Base-by-base conservation (phyloP, 2,888 invertebrate species). In the Meghimatium bilineatum region DNA sequence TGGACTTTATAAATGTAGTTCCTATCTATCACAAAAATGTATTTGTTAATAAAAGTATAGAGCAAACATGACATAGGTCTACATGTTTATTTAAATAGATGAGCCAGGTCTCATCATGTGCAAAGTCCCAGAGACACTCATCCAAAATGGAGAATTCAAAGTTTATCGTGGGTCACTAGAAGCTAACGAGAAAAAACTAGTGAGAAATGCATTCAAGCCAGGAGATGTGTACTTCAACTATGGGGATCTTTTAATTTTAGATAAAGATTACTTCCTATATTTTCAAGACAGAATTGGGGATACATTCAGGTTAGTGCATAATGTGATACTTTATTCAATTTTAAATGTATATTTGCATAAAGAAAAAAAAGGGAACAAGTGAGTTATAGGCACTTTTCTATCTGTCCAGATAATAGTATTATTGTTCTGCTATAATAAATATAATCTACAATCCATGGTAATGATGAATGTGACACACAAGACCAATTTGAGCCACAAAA, bases 161-260 rank as follows among this genome's bases (percentile, higher is more conserved):
- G 84, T 83, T 1, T 99, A 99, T 93, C 92, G 94, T 72, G 90
- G 90, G 2, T 97, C 97, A 20, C 95, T 96, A 89, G 95, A 95
- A 82, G 85, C 84, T 49, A 88, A 81, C 69, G 95, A 96, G 87
- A 98, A 97, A 94, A 99, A 99, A 94, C 94, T 98, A 72, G 96
- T 98, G 0, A 93, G 95, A 5, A 96, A 98, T 94, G 98, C 98
- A 10, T 98, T 98, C 92, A 92, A 93, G 0, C 96, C 96, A 86
- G 99, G 98, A 20, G 99, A 99, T 79, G 36, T 82, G 8, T 91
- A 88, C 82, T 90, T 89, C 85, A 91, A 91, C 85, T 88, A 87
- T 74, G 91, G 91, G 0, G 91, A 91, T 76, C 82, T 90, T 14
- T 84, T 91, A 36, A 85, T 84, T 72, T 49, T 85, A 63, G 91